Percentiles rank a stretch among this genome's conserved stretches.
Conservation (phyloP, 2,113 vertebrate genomes). For the Empidonax traillii region DNA sequence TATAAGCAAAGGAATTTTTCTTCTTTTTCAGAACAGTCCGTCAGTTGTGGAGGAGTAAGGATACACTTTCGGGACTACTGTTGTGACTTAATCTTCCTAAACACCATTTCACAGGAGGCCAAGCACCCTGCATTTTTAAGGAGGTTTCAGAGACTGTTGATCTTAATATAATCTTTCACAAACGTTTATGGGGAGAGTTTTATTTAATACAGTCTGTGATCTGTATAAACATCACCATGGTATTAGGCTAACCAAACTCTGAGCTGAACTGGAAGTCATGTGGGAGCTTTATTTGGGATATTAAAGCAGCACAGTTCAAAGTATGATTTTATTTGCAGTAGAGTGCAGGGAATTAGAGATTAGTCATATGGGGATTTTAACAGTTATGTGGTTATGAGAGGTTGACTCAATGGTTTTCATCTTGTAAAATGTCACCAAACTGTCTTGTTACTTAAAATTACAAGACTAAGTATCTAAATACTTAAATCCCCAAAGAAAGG, state of each 20-base stretch:
- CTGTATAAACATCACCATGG: background rate
- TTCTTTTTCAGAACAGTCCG: background rate
- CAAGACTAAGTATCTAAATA: slow-evolving; percentile 43
- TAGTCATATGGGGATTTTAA: slow-evolving; percentile 68
- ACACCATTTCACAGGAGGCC: background rate
- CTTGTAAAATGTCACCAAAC: slow-evolving; percentile 67
- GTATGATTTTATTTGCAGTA: slow-evolving; percentile 65
- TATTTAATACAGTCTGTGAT: background rate
- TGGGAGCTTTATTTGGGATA: slow-evolving; percentile 54
- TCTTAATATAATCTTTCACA: slow-evolving; percentile 10
- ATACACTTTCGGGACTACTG: background rate
- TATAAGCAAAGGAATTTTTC: background rate
- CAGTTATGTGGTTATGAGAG: slow-evolving; percentile 49
- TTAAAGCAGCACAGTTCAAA: slow-evolving; percentile 52
- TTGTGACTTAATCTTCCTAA: background rate
- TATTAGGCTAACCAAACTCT: background rate
- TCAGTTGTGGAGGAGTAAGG: background rate
- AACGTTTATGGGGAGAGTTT: background rate
- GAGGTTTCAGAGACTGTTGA: background rate
- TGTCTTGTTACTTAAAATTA: slow-evolving; percentile 63
- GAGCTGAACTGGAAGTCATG: background rate
- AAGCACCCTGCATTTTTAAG: background rate
- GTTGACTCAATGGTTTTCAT: slow-evolving; percentile 64
- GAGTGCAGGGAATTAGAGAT: slow-evolving; percentile 64
- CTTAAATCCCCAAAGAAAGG: slow-evolving; percentile 20